These are phyloP conservation scores for Hoplostethus atlanticus DNA, from an alignment of 2,797 vertebrate species.

Conservation along the genomic window DNA sequence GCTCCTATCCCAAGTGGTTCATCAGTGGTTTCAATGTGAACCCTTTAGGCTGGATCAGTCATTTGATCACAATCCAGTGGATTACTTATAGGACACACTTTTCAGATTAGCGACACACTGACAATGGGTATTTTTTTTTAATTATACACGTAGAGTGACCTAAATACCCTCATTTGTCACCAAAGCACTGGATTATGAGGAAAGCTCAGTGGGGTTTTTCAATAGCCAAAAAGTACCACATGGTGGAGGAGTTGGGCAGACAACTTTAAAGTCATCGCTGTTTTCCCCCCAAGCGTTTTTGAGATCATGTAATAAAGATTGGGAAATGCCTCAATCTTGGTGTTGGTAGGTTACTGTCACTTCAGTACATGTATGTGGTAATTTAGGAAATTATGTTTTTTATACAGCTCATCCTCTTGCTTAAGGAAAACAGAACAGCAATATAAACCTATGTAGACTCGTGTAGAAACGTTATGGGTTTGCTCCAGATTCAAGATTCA, in stretches of 20 bases:
- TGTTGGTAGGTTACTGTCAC: neutral
- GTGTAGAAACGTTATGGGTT: too few species aligned
- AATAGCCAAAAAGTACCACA: slow-evolving; percentile 45
- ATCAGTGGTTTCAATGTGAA: too few species aligned
- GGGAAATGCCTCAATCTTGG: neutral
- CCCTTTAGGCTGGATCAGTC: too few species aligned
- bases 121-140: neutral
- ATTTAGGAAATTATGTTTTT: too few species aligned
- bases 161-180: neutral
- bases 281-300: neutral
- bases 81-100: neutral
- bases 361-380: neutral
- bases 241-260: slow-evolving; percentile 51
- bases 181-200: neutral
- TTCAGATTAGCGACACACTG: neutral
- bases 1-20: too few species aligned
- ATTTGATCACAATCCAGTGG: too few species aligned
- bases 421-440: neutral
- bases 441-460: too few species aligned
- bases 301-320: neutral
- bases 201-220: neutral
- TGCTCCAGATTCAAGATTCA: too few species aligned
- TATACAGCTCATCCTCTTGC: too few species aligned
- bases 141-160: neutral
- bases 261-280: neutral